These are phyloP conservation scores for Apolygus lucorum DNA, from an alignment of 1,140 invertebrate species.

Conservation along the genomic window DNA sequence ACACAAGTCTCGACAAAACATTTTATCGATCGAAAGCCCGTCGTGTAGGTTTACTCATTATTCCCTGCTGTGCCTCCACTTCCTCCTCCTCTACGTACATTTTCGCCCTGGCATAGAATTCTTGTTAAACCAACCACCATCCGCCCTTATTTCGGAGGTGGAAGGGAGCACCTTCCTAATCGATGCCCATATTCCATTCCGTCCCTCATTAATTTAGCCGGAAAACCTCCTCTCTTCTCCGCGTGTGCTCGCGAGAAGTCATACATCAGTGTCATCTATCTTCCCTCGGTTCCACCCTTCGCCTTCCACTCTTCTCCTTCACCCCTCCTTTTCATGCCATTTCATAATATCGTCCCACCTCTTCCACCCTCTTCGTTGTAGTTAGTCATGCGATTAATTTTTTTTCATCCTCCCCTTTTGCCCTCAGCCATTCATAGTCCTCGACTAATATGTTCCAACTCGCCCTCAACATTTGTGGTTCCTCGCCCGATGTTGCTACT, in stretches of 20 bases:
- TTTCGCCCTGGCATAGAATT: neutral
- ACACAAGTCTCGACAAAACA: too few relatives aligned
- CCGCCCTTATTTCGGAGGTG: neutral
- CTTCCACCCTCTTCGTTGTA: neutral
- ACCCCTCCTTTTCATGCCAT: neutral
- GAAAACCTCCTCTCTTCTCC: neutral
- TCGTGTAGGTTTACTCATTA: neutral
- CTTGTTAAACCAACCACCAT: neutral
- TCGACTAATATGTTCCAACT: too few relatives aligned
- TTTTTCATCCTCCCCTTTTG: too few relatives aligned
- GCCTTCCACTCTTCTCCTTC: neutral
- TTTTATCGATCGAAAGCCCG: neutral
- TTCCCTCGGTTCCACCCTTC: neutral
- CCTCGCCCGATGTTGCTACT: too few relatives aligned
- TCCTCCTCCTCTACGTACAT: neutral
- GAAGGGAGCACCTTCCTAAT: neutral
- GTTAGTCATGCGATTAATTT: conserved; percentile 3
- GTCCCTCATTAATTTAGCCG: conserved; percentile 13
- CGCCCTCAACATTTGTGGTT: too few relatives aligned
- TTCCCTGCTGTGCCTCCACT: neutral
- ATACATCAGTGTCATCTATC: conserved; percentile 15
- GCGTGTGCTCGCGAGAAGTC: conserved; percentile 11
- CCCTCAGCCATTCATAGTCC: too few relatives aligned
- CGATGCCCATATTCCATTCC: conserved; percentile 7
- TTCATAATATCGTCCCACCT: neutral